phyloP scores from a whole-genome alignment of 2,888 invertebrate genomes.

The Drosophila incognita region DNA sequence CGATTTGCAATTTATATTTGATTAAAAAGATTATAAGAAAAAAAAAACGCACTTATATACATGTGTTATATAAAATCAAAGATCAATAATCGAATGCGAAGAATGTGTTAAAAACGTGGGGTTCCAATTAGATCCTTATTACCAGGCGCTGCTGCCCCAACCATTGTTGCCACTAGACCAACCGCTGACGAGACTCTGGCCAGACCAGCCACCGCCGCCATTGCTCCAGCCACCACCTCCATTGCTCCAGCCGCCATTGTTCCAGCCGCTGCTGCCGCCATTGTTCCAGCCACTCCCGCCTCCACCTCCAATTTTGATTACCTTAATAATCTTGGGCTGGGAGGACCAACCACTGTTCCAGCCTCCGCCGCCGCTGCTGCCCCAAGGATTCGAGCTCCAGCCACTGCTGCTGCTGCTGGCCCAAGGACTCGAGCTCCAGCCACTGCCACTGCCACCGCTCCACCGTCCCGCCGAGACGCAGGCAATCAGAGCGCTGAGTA shows the following conservation, averaged over 20 bases:
- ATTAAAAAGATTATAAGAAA: conserved; percentile 13
- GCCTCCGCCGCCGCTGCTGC: conserved; percentile 49
- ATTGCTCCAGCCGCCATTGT: conserved; percentile 29
- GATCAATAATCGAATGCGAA: conserved; percentile 6
- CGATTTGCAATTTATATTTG: conserved; percentile 43
- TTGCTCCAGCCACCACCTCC: conserved; percentile 2
- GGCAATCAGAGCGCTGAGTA: conserved; percentile 72
- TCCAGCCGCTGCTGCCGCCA: conserved; percentile 47
- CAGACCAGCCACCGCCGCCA: conserved; percentile 38
- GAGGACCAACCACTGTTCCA: conserved; percentile 58
- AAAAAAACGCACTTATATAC: conserved; percentile 24
- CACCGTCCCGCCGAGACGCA: conserved; percentile 52
- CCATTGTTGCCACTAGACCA: conserved; percentile 38
- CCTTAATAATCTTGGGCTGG: conserved; percentile 62
- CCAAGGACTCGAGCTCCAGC: conserved; percentile 24
- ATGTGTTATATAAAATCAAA: conserved; percentile 30
- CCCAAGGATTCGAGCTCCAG: conserved; percentile 60
- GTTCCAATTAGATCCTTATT: conserved; percentile 20
- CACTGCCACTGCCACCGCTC: neutral
- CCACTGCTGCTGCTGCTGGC: conserved; percentile 47
- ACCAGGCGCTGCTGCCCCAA: conserved; percentile 57
- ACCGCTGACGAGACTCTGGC: conserved; percentile 27
- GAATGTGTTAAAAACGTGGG: neutral
- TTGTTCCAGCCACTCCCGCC: conserved; percentile 15
- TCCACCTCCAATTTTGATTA: conserved; percentile 47